Evolutionary conservation across 1,140 invertebrate species (phyloP), one percentile per base, ranked within the genome.

Genomic region (Globodera rostochiensis): DNA sequence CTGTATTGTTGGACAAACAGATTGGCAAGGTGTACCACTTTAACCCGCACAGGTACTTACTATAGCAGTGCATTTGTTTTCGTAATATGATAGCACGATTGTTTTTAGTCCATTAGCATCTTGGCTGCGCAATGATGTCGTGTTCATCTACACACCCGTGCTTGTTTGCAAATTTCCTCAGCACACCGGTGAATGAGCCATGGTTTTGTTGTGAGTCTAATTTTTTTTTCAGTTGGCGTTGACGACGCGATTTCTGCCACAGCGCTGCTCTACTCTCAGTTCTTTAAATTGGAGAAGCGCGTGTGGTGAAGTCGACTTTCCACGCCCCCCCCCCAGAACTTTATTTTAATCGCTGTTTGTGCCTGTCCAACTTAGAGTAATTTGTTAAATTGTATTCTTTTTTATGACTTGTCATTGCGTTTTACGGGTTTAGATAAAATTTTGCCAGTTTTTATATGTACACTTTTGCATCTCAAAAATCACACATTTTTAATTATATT

Each of bases 211-310:
- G 13, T 47, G 36, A 66, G 15, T 6, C 36, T 45, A 5, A 25
- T 5, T 57, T 21, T n/a, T 21, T n/a, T 79, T 80, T 19, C 53
- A 78, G 81, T 92, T 46, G 91, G 91, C 49, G 82, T 92, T 36
- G 91, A 91, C 45, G 91, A 92, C 88, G 88, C 91, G n/a, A 91
- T 92, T 60, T 91, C 91, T 46, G 88, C 91, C 9, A 91, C 91
- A 47, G 91, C 91, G 21, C 86, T 92, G 7, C 88, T 92, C 85
- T 91, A 91, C 83, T 91, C 91, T 7, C 88, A 88, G 64, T 88
- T 88, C 74, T 88, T 87, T 53, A 86, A 86, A 78, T 36, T 86
- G 45, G 85, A 86, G 67, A 84, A 83, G 73, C 80, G n/a, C 71
- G 70, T 50, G 6, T 80, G 79, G 79, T 80, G 64, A 36, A 15